Base-by-base conservation (phyloP, 2,113 vertebrate genomes). In the Geococcyx californianus region DNA sequence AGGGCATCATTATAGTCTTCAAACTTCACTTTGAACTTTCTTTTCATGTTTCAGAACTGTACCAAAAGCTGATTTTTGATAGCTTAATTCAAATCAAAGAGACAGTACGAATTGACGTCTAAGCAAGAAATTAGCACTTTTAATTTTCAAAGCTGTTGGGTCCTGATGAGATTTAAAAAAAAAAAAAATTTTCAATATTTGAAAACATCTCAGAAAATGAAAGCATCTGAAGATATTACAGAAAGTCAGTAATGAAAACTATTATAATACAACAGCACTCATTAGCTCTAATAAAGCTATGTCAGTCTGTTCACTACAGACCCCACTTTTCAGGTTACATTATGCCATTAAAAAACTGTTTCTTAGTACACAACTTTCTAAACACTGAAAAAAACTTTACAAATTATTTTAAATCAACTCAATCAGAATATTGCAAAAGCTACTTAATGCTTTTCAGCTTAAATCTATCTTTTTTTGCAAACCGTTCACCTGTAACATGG, bases 151-250 rank as follows among this genome's bases (percentile, higher is more conserved):
- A 95, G 77, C 81, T 74, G 28, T 25, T 55, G 67, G 34, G 51
- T 88, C 62, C 24, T 68, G 69, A 86, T 74, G 76, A 90, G 89
- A 66, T 68, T 49, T 9, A 8, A 38, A 51, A 9, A 45, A 31
- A 52, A 9, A 47, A 44, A n/a, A 8, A 42, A 62, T 63, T 89
- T 91, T 67, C 47, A 85, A 4, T 68, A 69, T 54, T 56, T 52
- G 85, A 87, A 94, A 93, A 60, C 64, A 59, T 49, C 52, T 25
- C 68, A 95, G 88, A 78, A 88, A 95, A 86, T 31, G 55, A 88
- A 91, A 93, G 29, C 40, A 45, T 74, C 69, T 93, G 29, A 26
- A 93, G 85, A 20, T 52, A 72, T 25, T 80, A 95, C 54, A 95
- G 83, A 25, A 54, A 68, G 56, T 84, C 69, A 87, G 36, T 49